Conservation (phyloP, 2,888 invertebrate species). For the Coecobrya sp. region DNA sequence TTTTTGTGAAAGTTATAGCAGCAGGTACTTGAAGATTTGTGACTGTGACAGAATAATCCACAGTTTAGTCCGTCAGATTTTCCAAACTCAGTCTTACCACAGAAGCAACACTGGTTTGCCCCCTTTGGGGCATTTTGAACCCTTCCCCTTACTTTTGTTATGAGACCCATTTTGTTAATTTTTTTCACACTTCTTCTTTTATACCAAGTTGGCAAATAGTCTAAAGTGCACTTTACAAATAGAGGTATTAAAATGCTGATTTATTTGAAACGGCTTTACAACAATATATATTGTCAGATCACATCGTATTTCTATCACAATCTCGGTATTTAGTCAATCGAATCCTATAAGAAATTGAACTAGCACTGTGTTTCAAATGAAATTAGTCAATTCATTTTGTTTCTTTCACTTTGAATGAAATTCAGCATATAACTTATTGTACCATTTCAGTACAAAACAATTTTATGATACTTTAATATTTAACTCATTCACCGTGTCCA, state of each 20-base stretch:
- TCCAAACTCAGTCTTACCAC: slow-evolving; percentile 70
- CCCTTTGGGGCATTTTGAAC: slow-evolving; percentile 75
- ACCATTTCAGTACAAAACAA: too few species aligned
- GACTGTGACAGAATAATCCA: slow-evolving; percentile 68
- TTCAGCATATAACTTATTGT: too few species aligned
- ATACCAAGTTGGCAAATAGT: too few species aligned
- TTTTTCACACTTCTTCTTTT: background rate
- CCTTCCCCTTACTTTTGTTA: slow-evolving; percentile 82
- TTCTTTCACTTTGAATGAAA: background rate
- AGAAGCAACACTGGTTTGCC: slow-evolving; percentile 59
- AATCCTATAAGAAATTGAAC: too few species aligned
- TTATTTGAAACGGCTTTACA: background rate
- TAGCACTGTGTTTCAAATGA: too few species aligned
- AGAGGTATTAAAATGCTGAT: slow-evolving; percentile 73
- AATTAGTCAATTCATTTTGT: too few species aligned
- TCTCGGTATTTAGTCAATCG: too few species aligned
- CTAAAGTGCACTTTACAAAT: background rate
- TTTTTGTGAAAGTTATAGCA: slow-evolving; percentile 82
- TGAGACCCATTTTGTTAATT: slow-evolving; percentile 80
- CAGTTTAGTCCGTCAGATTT: slow-evolving; percentile 12
- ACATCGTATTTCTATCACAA: too few species aligned
- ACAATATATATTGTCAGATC: too few species aligned
- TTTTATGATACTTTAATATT: too few species aligned
- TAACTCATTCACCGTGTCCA: background rate
- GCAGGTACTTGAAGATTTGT: slow-evolving; percentile 69